Base-by-base conservation (phyloP, 30 jellyfish, hydroid and myxozoan species). In the Catostylus mosaicus region DNA sequence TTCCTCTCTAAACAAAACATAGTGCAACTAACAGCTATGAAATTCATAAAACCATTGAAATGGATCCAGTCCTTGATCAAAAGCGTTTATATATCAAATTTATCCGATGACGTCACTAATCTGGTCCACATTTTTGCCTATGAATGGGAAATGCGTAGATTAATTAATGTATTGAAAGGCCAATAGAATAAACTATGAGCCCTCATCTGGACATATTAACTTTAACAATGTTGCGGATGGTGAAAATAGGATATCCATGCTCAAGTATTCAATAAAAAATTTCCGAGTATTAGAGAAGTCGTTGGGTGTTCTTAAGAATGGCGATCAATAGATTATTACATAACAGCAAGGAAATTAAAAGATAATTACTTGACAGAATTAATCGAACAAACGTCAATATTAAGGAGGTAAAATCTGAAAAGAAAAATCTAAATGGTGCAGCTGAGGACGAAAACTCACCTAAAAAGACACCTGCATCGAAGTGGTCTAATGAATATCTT, bases 341-440 rank as follows among this genome's bases (percentile, higher is more conserved):
- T 36, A 59, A 59, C n/a, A 59, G 71, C 71, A 23, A 59, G 11
- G 37, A 59, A 27, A 59, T 59, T 59, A 59, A 59, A 12, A 59
- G 33, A 19, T 59, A 37, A n/a, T 59, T 27, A 59, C 24, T 23
- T 27, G 38, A 59, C 71, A 16, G 63, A 4, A 43, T 18, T 4
- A 5, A 50, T 50, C 20, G 20, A 50, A 50, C 20, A 23, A 12
- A 12, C 71, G n/a, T 18, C 4, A 59, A 59, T 12, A 23, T 18
- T 16, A 27, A 37, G 11, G 19, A 59, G 24, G 38, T 1, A 50
- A 50, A n/a, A n/a, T n/a, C n/a, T 50, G 71, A 2, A 59, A 19
- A 59, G 38, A 59, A 59, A 0, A 59, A 9, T 24, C 36, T 18
- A 23, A 22, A 59, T 59, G 71, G 20, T 2, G 19, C 38, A 24